Conservation (phyloP, 2,888 invertebrate genomes). For the Poecilus cupreus region DNA sequence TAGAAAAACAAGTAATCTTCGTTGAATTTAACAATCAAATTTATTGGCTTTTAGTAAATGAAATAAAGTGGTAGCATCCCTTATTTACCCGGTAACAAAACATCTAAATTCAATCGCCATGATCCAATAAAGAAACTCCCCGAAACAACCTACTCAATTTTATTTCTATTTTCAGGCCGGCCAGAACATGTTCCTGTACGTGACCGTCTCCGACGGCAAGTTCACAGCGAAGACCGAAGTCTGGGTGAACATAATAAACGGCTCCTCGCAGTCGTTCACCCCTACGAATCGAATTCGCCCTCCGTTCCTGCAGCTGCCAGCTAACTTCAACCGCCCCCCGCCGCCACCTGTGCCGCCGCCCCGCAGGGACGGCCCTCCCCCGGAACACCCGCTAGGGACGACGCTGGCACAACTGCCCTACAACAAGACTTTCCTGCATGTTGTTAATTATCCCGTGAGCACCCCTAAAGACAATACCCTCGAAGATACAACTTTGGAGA, state of each 20-base stretch:
- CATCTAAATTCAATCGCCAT: constrained; percentile 2
- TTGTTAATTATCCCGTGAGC: constrained; percentile 58
- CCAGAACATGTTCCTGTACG: constrained; percentile 80
- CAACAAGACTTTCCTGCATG: constrained; percentile 57
- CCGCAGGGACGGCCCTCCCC: constrained; percentile 65
- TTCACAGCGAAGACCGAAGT: constrained; percentile 81
- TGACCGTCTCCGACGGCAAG: constrained; percentile 81
- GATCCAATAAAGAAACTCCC: background rate
- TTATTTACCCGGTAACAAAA: constrained; percentile 31
- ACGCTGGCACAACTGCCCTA: constrained; percentile 46
- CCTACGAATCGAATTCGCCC: constrained; percentile 69
- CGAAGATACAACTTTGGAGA: constrained; percentile 2
- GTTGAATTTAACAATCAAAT: background rate
- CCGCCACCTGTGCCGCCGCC: constrained; percentile 65
- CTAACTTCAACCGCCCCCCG: constrained; percentile 68
- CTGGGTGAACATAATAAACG: constrained; percentile 77
- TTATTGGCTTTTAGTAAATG: constrained; percentile 5
- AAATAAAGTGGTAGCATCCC: constrained; percentile 16
- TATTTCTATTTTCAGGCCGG: constrained; percentile 76
- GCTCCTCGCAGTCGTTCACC: constrained; percentile 68
- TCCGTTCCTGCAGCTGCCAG: constrained; percentile 70
- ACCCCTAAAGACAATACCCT: constrained; percentile 57
- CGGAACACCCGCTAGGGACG: constrained; percentile 67
- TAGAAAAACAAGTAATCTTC: background rate
- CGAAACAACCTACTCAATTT: constrained; percentile 43